Evolutionary conservation across 2,888 invertebrate genomes (phyloP).

Genomic region (Ochropleura leucogaster): DNA sequence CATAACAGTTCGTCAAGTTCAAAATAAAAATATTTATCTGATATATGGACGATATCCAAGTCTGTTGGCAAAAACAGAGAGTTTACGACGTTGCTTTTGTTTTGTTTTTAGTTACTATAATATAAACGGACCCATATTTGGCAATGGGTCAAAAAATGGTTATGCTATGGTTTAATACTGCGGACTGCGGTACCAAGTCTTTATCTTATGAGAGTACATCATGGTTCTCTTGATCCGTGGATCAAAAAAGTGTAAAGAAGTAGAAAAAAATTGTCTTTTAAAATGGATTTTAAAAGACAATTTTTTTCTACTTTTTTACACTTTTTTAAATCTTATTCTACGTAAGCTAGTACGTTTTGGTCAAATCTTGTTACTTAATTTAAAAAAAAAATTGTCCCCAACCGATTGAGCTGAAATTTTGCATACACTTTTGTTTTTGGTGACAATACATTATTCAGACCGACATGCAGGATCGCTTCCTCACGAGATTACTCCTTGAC

Average conservation of each 20-base stretch:
- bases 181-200: conserved; percentile 1
- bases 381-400: too few relatives aligned
- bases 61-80: conserved; percentile 57
- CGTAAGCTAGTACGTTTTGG: too few relatives aligned
- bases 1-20: conserved; percentile 30
- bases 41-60: conserved; percentile 61
- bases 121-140: conserved; percentile 41
- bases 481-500: not conserved
- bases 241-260: too few relatives aligned
- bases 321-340: too few relatives aligned
- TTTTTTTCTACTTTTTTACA: too few relatives aligned
- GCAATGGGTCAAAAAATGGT: conserved; percentile 52
- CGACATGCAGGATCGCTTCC: not conserved
- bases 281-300: too few relatives aligned
- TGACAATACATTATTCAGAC: not conserved
- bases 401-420: not conserved
- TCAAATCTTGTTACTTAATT: not conserved
- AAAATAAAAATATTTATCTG: conserved; percentile 45
- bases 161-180: conserved; percentile 36
- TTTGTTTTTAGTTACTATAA: conserved; percentile 51
- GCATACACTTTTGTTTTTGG: not conserved
- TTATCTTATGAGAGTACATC: not conserved
- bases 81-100: conserved; percentile 55
- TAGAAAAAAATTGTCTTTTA: too few relatives aligned
- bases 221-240: not conserved